Conservation (phyloP, 2,888 invertebrate species). For the Orchesellides sinensis region DNA sequence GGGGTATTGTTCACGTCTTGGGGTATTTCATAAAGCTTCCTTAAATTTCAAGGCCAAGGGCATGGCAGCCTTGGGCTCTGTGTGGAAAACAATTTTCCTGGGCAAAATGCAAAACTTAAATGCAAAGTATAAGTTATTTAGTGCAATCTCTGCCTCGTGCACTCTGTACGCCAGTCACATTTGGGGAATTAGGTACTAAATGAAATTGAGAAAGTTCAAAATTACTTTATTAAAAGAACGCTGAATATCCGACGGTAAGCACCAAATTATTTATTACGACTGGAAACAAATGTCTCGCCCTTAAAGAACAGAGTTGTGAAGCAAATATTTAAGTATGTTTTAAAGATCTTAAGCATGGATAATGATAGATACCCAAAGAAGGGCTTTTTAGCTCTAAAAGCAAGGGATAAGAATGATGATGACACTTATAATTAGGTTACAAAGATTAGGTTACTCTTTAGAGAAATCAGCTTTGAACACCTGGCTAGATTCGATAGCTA, state of each 20-base stretch:
- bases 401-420: too few relatives aligned
- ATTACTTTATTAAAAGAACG: not conserved
- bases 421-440: too few relatives aligned
- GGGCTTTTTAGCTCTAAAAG: too few relatives aligned
- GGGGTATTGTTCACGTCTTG: constrained; percentile 18
- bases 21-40: constrained; percentile 16
- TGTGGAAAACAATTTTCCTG: not conserved
- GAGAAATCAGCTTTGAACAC: too few relatives aligned
- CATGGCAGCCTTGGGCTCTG: not conserved
- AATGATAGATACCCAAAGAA: too few relatives aligned
- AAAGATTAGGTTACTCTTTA: too few relatives aligned
- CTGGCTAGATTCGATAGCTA: too few relatives aligned
- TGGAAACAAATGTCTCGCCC: too few relatives aligned
- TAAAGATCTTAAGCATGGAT: too few relatives aligned
- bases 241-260: not conserved
- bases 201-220: constrained; percentile 21
- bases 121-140: constrained; percentile 24
- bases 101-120: constrained; percentile 10
- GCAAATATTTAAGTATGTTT: too few relatives aligned
- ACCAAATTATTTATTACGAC: not conserved
- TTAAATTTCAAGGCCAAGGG: constrained; percentile 1
- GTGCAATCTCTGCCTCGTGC: not conserved
- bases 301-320: too few relatives aligned
- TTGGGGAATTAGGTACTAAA: not conserved
- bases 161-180: constrained; percentile 15